A percentile compares a stretch with the other conserved stretches of the same genome.
phyloP scores from a whole-genome alignment of 1,140 invertebrate species.

The Conus ventricosus region DNA sequence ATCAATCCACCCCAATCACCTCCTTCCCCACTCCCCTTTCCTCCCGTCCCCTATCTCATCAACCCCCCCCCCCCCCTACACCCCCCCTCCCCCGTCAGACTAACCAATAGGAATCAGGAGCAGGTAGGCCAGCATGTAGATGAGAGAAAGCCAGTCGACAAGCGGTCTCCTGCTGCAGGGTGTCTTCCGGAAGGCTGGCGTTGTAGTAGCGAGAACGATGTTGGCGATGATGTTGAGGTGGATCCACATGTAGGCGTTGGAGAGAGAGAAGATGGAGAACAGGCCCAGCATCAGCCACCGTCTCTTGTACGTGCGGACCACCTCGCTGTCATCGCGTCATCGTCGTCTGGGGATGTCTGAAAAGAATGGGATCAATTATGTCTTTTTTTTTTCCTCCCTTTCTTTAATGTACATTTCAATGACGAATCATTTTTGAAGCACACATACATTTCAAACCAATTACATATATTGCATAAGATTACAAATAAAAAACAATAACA shows the following conservation, averaged over 20 bases:
- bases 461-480: no score
- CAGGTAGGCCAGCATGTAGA: constrained; percentile 96
- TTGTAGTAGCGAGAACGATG: constrained; percentile 70
- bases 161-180: constrained; percentile 74
- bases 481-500: no score
- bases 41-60: no score
- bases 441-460: no score
- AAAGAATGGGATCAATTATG: no score
- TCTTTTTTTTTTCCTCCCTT: no score
- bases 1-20: no score
- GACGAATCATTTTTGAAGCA: no score
- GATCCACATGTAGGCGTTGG: constrained; percentile 84
- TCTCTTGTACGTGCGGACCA: constrained; percentile 37
- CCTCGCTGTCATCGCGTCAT: not conserved
- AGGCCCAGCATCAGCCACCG: constrained; percentile 91
- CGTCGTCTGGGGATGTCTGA: not conserved
- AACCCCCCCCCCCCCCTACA: no score
- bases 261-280: constrained; percentile 91
- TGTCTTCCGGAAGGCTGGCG: constrained; percentile 67
- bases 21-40: no score
- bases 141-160: constrained; percentile 96
- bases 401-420: no score
- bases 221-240: constrained; percentile 73
- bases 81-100: not conserved
- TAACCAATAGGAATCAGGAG: not conserved